A percentile compares a stretch with the other conserved stretches of the same genome.
Conservation (phyloP, 2,888 invertebrate genomes). For the Stenichneumon culpator region DNA sequence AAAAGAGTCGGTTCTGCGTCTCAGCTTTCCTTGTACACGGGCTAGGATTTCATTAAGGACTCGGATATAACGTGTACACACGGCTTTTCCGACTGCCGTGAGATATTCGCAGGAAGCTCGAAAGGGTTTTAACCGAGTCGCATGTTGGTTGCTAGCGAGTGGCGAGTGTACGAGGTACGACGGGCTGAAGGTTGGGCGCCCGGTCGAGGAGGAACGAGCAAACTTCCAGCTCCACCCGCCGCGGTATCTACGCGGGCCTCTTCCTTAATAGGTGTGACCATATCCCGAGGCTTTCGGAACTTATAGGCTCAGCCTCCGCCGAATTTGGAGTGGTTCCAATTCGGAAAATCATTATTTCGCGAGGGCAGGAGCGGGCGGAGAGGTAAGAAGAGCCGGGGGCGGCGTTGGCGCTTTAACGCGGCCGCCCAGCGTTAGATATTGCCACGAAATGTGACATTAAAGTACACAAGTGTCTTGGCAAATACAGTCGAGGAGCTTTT, state of each 20-base stretch:
- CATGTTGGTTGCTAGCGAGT: conserved; percentile 3
- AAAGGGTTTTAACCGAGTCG: conserved; percentile 55
- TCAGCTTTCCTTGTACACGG: conserved; percentile 28
- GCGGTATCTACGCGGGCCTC: conserved; percentile 50
- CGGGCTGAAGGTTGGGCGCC: conserved; percentile 2
- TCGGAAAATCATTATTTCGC: conserved; percentile 68
- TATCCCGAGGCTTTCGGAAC: conserved; percentile 59
- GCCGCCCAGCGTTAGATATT: conserved; percentile 38
- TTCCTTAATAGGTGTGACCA: conserved; percentile 68
- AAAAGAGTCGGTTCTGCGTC: conserved; percentile 18
- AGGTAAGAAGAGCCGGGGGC: conserved; percentile 2
- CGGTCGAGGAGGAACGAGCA: conserved; percentile 51
- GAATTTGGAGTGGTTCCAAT: conserved; percentile 74
- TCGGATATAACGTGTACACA: conserved; percentile 38
- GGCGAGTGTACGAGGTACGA: conserved; percentile 20
- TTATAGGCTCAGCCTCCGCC: conserved; percentile 62
- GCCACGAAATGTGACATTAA: conserved; percentile 15
- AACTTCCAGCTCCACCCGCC: conserved; percentile 28
- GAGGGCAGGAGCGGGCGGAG: conserved; percentile 27
- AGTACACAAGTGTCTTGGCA: conserved; percentile 15
- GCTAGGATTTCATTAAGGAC: conserved; percentile 62
- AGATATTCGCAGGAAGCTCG: conserved; percentile 58
- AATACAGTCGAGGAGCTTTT: conserved; percentile 38
- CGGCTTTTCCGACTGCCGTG: conserved; percentile 44
- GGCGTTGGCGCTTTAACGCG: conserved; percentile 47